Conservation (phyloP, 2,113 vertebrate species). For the Pachyramphus minor region DNA sequence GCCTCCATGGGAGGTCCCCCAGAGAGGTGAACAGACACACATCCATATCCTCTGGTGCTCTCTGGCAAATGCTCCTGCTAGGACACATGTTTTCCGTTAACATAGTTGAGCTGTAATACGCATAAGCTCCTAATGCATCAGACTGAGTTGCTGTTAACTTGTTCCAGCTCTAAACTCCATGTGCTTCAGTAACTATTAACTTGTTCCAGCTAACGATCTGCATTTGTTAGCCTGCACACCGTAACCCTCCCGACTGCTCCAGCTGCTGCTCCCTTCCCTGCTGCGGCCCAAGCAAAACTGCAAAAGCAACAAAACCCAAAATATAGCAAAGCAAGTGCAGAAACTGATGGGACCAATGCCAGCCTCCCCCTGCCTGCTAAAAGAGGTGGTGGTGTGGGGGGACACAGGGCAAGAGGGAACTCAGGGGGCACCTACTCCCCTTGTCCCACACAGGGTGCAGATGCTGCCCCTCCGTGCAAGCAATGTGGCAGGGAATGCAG, state of each 20-base stretch:
- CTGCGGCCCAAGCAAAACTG: not conserved
- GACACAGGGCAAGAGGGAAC: not conserved
- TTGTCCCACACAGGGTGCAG: rapidly evolving
- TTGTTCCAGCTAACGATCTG: conserved; percentile 32
- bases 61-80: not conserved
- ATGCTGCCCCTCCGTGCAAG: not conserved
- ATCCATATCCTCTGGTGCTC: not conserved
- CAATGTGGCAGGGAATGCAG: not conserved
- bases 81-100: conserved; percentile 16
- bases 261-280: not conserved
- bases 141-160: not conserved
- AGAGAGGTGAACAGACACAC: not conserved
- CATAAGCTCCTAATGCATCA: not conserved
- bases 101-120: not conserved
- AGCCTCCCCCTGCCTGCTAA: not conserved
- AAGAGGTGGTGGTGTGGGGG: not conserved
- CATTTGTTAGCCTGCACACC: not conserved
- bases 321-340: not conserved
- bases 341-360: not conserved
- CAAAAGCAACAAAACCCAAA: not conserved
- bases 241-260: not conserved
- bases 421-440: not conserved
- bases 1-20: rapidly evolving
- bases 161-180: conserved; percentile 19
- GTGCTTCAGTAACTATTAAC: conserved; percentile 28